Evolutionary conservation across 2,888 invertebrate species (phyloP), one percentile per base, ranked within the genome.

Genomic region (Nemurella pictetii): DNA sequence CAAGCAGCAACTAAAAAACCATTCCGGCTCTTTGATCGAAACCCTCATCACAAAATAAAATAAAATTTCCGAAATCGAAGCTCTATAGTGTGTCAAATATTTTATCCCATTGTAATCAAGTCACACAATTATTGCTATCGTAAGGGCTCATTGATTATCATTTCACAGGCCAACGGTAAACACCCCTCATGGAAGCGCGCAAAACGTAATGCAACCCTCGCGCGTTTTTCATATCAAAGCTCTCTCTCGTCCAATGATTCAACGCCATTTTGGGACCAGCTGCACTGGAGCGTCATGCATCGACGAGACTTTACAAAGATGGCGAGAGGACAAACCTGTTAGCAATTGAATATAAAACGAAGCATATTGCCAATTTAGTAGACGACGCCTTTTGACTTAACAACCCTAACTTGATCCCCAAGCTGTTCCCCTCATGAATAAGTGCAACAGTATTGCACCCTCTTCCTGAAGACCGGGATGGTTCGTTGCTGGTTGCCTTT

Each of bases 81-180:
- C 55, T 7, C 20, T n/a, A 55, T 35, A 55, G 55, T 55, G 20
- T 32, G 32, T 32, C 32, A 32, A 3, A 9, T 32, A 32, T 55
- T 55, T 55, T 3, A 55, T 55, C 12, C 55, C 20, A 55, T 55
- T 75, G 75, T 75, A 27, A 75, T 75, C 29, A 29, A 27, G 27
- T 26, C 3, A 26, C 80, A 26, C 85, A 77, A 84, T 85, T 84
- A 85, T 85, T 83, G 78, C 55, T 4, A 83, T 84, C 85, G 85
- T 86, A 84, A 83, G 84, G 86, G 80, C 85, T 85, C 86, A 86
- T 86, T 86, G 86, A 77, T 85, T 86, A 86, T 85, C 85, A 86
- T 86, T 86, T 85, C 86, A 86, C 86, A 84, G 86, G 73, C 85
- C 84, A 85, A 83, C 85, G 86, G 86, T 85, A 85, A 84, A 84